Percentiles rank a stretch among this genome's conserved stretches.
These are phyloP conservation scores for Vombatus ursinus DNA, from an alignment of 2,113 vertebrate genomes.

Conservation along the genomic window DNA sequence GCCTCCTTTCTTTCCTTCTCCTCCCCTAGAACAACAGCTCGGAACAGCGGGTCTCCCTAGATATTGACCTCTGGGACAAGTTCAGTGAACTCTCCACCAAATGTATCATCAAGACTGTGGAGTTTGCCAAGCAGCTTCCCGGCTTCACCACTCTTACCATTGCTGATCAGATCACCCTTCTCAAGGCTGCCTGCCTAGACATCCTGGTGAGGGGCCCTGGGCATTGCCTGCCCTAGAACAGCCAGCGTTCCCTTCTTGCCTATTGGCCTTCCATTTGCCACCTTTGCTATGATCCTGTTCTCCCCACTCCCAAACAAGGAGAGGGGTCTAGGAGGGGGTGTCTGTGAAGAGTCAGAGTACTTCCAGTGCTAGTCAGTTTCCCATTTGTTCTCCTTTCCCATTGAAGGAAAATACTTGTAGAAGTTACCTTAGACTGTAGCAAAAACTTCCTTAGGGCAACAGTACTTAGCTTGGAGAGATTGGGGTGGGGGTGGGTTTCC, in stretches of 20 bases:
- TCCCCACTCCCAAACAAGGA: background rate
- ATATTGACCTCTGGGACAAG: constrained; percentile 99
- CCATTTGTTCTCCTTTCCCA: background rate
- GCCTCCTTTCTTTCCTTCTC: background rate
- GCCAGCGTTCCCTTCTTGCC: background rate
- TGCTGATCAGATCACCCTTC: constrained; percentile 98
- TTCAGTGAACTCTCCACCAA: constrained; percentile 99
- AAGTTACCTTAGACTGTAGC: background rate
- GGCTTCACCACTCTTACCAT: constrained; percentile 98
- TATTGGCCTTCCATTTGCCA: background rate
- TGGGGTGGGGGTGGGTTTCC: background rate
- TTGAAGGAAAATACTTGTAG: background rate
- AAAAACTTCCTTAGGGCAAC: background rate
- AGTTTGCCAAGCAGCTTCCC: constrained; percentile 98
- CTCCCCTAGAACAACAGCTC: constrained; percentile 94
- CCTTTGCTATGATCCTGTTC: background rate
- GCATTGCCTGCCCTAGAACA: background rate
- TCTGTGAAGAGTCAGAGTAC: background rate
- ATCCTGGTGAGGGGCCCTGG: constrained; percentile 90
- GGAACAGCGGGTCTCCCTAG: constrained; percentile 94
- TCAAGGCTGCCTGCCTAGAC: constrained; percentile 98
- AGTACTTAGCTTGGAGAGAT: background rate
- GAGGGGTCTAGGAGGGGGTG: too few relatives aligned
- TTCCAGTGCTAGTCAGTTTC: background rate
- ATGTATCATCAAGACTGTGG: constrained; percentile 99